Evolutionary conservation across 2,797 vertebrate genomes (phyloP).

Genomic region (Centropyge bicolor): DNA sequence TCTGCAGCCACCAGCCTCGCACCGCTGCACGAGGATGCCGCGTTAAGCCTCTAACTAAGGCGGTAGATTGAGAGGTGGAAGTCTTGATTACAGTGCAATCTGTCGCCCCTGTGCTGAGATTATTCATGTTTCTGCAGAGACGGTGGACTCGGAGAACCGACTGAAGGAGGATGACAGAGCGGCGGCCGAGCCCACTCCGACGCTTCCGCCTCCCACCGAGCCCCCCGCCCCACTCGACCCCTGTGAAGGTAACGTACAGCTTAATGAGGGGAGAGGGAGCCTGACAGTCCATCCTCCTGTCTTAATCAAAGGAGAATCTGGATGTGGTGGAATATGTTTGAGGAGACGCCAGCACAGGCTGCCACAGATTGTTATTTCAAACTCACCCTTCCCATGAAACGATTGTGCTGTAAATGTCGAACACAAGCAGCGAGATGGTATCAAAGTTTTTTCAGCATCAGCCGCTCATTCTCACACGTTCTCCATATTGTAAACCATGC

Average conservation of each 20-base stretch:
- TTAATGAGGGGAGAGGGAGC: constrained; percentile 33
- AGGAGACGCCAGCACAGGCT: constrained; percentile 4
- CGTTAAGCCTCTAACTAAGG: constrained; percentile 56
- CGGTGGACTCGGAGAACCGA: constrained; percentile 77
- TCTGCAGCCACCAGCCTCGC: constrained; percentile 43
- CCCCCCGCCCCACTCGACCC: constrained; percentile 64
- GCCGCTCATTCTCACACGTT: constrained; percentile 28
- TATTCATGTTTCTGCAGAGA: constrained; percentile 73
- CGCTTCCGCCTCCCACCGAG: constrained; percentile 50
- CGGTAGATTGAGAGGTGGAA: constrained; percentile 34
- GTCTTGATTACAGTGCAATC: constrained; percentile 64
- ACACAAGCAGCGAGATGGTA: constrained; percentile 40
- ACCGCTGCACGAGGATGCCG: constrained; percentile 46
- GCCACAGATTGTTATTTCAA: constrained; percentile 44
- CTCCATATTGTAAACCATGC: constrained; percentile 28
- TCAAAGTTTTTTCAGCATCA: constrained; percentile 57
- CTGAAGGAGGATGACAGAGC: constrained; percentile 73
- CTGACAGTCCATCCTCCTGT: constrained; percentile 34
- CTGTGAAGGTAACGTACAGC: constrained; percentile 79
- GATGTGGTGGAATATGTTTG: constrained; percentile 20
- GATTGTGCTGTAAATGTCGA: constrained; percentile 64
- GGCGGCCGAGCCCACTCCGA: constrained; percentile 49
- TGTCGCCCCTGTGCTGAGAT: constrained; percentile 51
- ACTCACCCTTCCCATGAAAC: constrained; percentile 38
- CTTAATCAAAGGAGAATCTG: constrained; percentile 44